Conservation (phyloP, 1,140 invertebrate species). For the Anoplophora glabripennis region DNA sequence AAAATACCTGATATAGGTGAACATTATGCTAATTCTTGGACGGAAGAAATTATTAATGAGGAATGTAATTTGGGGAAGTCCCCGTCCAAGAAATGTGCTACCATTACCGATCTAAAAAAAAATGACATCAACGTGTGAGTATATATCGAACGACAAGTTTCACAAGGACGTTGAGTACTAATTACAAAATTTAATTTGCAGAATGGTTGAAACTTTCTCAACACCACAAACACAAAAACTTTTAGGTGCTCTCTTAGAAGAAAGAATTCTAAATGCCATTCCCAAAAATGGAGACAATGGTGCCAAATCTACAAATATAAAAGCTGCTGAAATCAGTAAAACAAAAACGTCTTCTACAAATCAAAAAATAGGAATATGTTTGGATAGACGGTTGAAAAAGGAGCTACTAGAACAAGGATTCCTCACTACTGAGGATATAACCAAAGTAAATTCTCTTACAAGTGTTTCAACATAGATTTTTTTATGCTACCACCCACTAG, state of each 20-base stretch:
- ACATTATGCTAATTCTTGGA: slow-evolving; percentile 87
- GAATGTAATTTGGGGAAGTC: slow-evolving; percentile 31
- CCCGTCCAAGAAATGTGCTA: slow-evolving; percentile 24
- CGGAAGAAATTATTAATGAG: slow-evolving; percentile 54
- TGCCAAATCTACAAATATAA: slow-evolving; percentile 36
- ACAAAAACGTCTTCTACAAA: slow-evolving; percentile 58
- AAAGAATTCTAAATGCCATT: slow-evolving; percentile 61
- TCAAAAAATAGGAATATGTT: slow-evolving; percentile 51
- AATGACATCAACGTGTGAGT: slow-evolving; percentile 40
- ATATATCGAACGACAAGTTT: no score
- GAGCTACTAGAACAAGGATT: slow-evolving; percentile 87
- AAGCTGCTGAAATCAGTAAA: slow-evolving; percentile 39
- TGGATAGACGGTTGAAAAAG: slow-evolving; percentile 80
- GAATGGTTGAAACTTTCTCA: slow-evolving; percentile 60
- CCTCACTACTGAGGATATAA: slow-evolving; percentile 66
- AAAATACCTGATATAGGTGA: slow-evolving; percentile 80
- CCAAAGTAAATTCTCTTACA: slow-evolving; percentile 44
- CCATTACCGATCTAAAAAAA: slow-evolving; percentile 35
- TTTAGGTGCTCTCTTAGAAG: slow-evolving; percentile 86
- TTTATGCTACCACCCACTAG: no score
- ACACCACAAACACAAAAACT: slow-evolving; percentile 87
- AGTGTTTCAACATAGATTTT: no score
- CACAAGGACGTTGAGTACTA: no score
- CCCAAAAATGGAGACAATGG: slow-evolving; percentile 31
- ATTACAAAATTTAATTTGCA: slow-evolving; percentile 28